phyloP scores from a whole-genome alignment of 2,113 vertebrate genomes.

The Sarotherodon lohbergeri region DNA sequence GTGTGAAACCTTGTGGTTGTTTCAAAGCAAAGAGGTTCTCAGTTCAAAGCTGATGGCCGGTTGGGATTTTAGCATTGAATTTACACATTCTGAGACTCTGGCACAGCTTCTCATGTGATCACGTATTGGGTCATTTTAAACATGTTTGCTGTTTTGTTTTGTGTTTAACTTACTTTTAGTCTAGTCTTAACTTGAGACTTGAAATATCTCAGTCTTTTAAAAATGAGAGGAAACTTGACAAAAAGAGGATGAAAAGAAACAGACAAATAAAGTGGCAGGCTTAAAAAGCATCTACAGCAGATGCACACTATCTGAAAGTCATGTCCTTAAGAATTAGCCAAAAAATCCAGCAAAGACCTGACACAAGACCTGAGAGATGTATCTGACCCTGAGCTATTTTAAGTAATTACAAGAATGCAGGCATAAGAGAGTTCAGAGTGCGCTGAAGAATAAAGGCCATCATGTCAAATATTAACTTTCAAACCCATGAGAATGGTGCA shows the following conservation, averaged over 20 bases:
- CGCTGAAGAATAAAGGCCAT: background rate
- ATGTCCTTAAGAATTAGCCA: background rate
- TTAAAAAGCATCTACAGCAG: background rate
- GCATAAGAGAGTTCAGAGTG: background rate
- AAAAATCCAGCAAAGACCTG: background rate
- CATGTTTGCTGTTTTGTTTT: background rate
- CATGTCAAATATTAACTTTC: background rate
- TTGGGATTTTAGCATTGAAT: too few species aligned
- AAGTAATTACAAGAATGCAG: background rate
- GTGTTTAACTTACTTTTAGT: background rate
- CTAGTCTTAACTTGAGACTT: background rate
- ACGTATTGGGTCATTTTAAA: background rate
- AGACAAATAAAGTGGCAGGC: background rate
- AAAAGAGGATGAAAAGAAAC: background rate
- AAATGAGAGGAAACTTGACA: background rate
- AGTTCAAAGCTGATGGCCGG: fast-evolving
- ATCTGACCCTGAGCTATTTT: background rate
- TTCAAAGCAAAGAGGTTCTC: background rate
- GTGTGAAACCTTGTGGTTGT: background rate
- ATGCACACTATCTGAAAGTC: background rate
- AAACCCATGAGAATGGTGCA: background rate
- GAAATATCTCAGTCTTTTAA: background rate
- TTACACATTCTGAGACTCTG: background rate
- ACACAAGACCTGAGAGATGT: background rate
- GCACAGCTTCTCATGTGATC: background rate